Percentiles rank a stretch among this genome's conserved stretches.
Conservation (phyloP, 2,888 invertebrate species). For the Habroteleia sp. region DNA sequence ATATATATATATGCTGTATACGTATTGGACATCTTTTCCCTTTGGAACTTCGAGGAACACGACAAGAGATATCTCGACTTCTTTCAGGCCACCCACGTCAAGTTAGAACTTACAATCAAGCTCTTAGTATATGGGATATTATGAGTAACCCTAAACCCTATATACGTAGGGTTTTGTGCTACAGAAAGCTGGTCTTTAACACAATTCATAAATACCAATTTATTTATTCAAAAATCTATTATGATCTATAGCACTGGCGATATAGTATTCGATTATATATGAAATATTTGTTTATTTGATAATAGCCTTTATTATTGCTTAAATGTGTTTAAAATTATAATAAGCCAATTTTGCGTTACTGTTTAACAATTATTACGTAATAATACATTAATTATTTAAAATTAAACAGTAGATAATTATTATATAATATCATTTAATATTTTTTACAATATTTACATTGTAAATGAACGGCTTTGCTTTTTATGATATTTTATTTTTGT, state of each 20-base stretch:
- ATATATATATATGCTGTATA: slow-evolving; percentile 39
- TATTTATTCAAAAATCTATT: slow-evolving; percentile 48
- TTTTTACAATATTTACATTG: no score
- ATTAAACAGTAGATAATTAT: no score
- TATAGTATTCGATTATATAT: no score
- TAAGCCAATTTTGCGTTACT: no score
- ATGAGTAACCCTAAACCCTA: slow-evolving; percentile 73
- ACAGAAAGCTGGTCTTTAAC: slow-evolving; percentile 55
- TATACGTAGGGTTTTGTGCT: slow-evolving; percentile 60
- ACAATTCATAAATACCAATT: slow-evolving; percentile 56
- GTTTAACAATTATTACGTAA: no score
- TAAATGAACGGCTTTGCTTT: no score
- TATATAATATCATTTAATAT: no score
- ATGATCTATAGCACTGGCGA: slow-evolving; percentile 28
- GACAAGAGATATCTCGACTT: slow-evolving; percentile 65
- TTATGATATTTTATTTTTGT: no score
- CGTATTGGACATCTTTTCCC: slow-evolving; percentile 62
- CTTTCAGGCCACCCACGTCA: slow-evolving; percentile 75
- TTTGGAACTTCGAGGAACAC: slow-evolving; percentile 64
- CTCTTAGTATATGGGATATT: slow-evolving; percentile 70
- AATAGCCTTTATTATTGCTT: no score
- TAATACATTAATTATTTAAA: no score
- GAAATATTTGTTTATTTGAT: no score
- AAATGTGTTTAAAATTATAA: no score
- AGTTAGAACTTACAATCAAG: slow-evolving; percentile 66